A percentile compares a stretch with the other conserved stretches of the same genome.
Conservation (phyloP, 2,113 vertebrate genomes). For the Centropristis striata region DNA sequence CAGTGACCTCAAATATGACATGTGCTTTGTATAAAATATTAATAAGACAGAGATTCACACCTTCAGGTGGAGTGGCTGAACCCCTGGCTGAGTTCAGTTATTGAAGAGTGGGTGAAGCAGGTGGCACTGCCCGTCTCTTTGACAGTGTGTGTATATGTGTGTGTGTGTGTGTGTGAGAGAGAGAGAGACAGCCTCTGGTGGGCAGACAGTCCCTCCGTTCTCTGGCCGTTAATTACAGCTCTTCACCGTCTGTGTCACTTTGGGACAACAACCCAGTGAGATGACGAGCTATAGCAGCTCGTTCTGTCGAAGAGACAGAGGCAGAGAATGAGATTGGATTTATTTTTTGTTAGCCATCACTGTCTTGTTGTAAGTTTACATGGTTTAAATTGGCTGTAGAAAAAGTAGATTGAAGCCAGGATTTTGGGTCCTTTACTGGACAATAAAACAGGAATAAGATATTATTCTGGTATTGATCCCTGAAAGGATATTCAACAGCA, state of each 20-base stretch:
- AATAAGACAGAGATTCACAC: not conserved
- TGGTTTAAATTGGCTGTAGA: not conserved
- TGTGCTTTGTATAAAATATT: not conserved
- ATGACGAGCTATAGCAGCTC: not conserved
- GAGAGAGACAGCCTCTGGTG: conserved; percentile 11
- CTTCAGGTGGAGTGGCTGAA: conserved; percentile 2
- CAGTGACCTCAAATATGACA: not conserved
- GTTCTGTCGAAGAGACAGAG: not conserved
- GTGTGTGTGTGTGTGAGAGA: conserved; percentile 4
- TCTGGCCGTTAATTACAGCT: conserved; percentile 63
- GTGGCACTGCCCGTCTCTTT: conserved; percentile 30
- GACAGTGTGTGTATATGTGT: conserved; percentile 1
- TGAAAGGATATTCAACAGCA: not conserved
- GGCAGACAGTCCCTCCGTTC: conserved; percentile 9
- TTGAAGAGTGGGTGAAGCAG: conserved; percentile 62
- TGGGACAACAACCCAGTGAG: conserved; percentile 12
- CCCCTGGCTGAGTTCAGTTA: conserved; percentile 50
- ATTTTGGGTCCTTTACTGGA: not conserved
- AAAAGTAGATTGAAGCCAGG: not conserved
- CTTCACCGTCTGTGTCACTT: conserved; percentile 34
- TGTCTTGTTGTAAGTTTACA: not conserved
- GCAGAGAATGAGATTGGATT: accelerated
- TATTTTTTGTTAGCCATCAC: not conserved
- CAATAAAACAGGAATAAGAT: not conserved
- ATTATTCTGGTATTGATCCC: not conserved